phyloP scores from a whole-genome alignment of 2,797 vertebrate species.

The Falco cherrug region DNA sequence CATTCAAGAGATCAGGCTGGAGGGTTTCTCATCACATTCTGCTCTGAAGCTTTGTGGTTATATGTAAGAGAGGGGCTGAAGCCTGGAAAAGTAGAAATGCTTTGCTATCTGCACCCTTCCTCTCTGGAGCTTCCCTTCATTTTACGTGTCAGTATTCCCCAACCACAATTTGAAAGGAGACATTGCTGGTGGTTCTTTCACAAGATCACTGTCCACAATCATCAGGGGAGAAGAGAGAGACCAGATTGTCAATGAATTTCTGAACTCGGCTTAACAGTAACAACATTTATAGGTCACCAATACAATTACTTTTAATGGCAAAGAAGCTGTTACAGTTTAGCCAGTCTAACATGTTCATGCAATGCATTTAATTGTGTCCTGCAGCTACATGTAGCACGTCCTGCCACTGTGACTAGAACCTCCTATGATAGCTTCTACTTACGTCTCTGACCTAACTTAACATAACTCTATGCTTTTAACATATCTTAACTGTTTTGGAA shows the following conservation, averaged over 20 bases:
- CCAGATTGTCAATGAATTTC: not conserved
- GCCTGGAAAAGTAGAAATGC: not conserved
- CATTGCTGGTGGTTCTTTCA: not conserved
- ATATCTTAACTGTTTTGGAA: not conserved
- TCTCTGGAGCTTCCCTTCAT: not conserved
- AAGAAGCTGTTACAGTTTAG: not conserved
- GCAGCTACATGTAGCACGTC: not conserved
- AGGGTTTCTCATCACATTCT: not conserved
- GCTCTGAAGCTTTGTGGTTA: not conserved
- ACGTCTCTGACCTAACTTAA: not conserved
- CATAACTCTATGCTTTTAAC: not conserved
- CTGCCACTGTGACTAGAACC: not conserved
- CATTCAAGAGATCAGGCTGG: not conserved
- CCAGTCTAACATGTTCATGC: not conserved
- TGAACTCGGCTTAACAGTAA: not conserved
- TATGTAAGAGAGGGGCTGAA: not conserved
- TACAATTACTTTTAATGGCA: not conserved
- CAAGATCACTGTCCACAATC: not conserved
- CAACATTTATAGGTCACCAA: not conserved
- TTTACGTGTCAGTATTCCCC: fast-evolving
- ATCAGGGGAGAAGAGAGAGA: not conserved
- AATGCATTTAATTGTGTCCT: not conserved
- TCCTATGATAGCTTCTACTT: not conserved
- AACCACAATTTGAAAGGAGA: not conserved
- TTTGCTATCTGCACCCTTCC: not conserved